These are phyloP conservation scores for Vulpes ferrilata DNA, from an alignment of 2,113 vertebrate species.

Conservation along the genomic window DNA sequence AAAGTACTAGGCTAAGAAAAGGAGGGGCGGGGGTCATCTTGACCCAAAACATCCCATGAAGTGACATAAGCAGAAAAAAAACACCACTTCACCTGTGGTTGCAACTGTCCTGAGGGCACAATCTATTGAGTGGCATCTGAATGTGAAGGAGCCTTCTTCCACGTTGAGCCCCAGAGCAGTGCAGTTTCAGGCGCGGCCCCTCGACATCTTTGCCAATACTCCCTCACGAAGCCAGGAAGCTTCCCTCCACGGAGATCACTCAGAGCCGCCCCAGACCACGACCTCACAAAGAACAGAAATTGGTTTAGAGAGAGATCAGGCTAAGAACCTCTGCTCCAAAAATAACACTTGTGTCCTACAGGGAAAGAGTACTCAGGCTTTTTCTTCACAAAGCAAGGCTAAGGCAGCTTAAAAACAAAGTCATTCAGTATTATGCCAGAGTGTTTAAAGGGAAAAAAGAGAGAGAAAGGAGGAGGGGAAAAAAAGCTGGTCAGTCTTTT, in stretches of 20 bases:
- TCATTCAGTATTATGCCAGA: conserved; percentile 59
- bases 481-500: not conserved
- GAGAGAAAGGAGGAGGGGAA: rapidly evolving
- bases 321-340: conserved; percentile 83
- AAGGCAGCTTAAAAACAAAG: conserved; percentile 73
- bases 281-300: conserved; percentile 73
- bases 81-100: not conserved
- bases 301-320: conserved; percentile 80
- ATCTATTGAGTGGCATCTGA: not conserved
- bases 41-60: not conserved
- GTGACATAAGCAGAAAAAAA: not conserved
- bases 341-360: conserved; percentile 78
- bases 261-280: conserved; percentile 44
- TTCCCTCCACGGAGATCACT: not conserved
- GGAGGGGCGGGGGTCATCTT: not conserved
- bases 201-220: not conserved
- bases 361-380: conserved; percentile 52
- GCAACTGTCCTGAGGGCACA: not conserved
- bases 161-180: not conserved
- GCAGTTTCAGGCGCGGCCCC: not conserved
- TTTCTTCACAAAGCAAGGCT: conserved; percentile 66
- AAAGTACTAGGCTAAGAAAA: not conserved
- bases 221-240: not conserved
- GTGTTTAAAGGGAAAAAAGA: not conserved
- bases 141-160: not conserved